Base-by-base conservation (phyloP, 2,888 invertebrate species). In the Melitaea athalia region DNA sequence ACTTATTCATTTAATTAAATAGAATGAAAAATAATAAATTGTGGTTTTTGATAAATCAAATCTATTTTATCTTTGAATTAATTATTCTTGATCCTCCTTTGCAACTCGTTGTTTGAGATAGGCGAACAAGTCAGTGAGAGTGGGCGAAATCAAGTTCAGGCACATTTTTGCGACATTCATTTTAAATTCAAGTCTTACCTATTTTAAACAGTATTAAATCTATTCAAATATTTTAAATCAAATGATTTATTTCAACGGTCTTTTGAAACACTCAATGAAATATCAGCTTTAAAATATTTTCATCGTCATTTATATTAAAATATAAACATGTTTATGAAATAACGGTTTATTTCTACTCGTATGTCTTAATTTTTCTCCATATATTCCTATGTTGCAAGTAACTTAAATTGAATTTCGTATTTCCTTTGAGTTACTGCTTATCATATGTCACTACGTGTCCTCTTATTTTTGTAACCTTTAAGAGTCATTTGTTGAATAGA, bases 101-200 rank as follows among this genome's bases (percentile, higher is more conserved):
- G 14, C 7, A 47, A 15, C 47, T 45, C 33, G 31, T 43, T 38
- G 45, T 55, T 15, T 49, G 33, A 33, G 50, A 67, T 50, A 67
- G 63, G 59, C 50, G 63, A 59, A 67, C 63, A 31, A 31, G 43
- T 59, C 8, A 42, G 45, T 5, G 4, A 17, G 49, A 43, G 63
- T 67, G 63, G 67, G 67, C 45, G 67, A 63, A 33, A 15, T 52
- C 33, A 63, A 50, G 50, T 59, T 67, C 52, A 57, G 33, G 55
- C n/a, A 43, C 42, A 67, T 63, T 59, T 67, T 67, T 63, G 63
- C 31, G 42, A 38, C 59, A 47, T 38, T 14, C n/a, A 52, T 62
- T 62, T 52, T 24, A 52, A 62, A 61, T 33, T 49, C 49, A 52
- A 38, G 49, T 38, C 15, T 12, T 43, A 31, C n/a, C 11, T 24